phyloP scores from a whole-genome alignment of 2,888 invertebrate genomes.

The Drosophila anomalata region DNA sequence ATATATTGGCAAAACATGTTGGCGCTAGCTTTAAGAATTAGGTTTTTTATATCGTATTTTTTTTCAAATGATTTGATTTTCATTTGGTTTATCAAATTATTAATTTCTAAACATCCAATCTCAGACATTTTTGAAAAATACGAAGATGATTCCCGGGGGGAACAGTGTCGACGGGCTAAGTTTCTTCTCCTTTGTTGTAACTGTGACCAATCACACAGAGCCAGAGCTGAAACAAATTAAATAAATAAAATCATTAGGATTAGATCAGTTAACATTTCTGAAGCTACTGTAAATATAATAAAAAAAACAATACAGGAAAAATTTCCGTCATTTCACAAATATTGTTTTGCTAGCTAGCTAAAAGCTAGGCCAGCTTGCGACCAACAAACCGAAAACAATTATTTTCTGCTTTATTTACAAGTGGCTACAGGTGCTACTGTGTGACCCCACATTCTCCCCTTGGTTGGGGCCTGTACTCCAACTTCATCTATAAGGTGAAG shows the following conservation, averaged over 20 bases:
- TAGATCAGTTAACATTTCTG: too few species aligned
- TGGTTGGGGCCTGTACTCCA: too few species aligned
- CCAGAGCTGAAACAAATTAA: slow-evolving; percentile 87
- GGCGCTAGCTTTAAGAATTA: slow-evolving; percentile 89
- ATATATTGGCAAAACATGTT: slow-evolving; percentile 95
- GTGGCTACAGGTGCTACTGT: too few species aligned
- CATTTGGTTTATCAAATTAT: slow-evolving; percentile 86
- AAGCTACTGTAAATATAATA: too few species aligned
- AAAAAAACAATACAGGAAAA: too few species aligned
- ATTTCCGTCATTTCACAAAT: too few species aligned
- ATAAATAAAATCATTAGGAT: neutral
- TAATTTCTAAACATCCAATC: slow-evolving; percentile 88
- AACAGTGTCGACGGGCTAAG: slow-evolving; percentile 91
- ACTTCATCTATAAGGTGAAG: too few species aligned
- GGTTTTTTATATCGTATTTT: slow-evolving; percentile 87
- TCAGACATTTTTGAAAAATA: slow-evolving; percentile 89
- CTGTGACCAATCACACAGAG: slow-evolving; percentile 94
- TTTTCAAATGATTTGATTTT: slow-evolving; percentile 82
- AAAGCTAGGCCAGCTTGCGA: too few species aligned
- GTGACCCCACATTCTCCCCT: too few species aligned
- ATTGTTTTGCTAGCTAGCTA: too few species aligned
- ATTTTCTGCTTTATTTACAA: too few species aligned
- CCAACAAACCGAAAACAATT: too few species aligned
- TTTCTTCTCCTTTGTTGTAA: slow-evolving; percentile 91
- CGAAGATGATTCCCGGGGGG: slow-evolving; percentile 90